These are phyloP conservation scores for Lonchura striata DNA, from an alignment of 2,113 vertebrate genomes.

Conservation along the genomic window DNA sequence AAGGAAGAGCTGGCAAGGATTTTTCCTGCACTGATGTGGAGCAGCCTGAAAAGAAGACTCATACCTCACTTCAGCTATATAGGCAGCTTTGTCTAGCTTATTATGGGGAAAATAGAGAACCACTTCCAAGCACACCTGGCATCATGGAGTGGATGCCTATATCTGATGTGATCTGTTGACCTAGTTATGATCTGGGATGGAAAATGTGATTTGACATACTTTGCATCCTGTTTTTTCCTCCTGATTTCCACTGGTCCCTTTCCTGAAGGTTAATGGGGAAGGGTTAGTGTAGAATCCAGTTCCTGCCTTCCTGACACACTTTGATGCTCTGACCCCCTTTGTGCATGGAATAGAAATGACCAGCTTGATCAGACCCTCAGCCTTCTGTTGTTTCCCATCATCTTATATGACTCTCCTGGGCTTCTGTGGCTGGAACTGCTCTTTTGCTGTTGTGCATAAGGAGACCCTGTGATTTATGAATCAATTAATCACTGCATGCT, in stretches of 20 bases:
- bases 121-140: neutral
- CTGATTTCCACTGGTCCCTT: neutral
- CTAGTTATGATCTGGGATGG: constrained; percentile 23
- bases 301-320: neutral
- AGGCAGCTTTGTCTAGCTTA: neutral
- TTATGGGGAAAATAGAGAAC: neutral
- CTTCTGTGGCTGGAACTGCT: constrained; percentile 41
- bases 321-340: constrained; percentile 14
- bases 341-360: constrained; percentile 22
- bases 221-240: neutral
- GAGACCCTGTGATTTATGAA: constrained; percentile 74
- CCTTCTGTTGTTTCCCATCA: constrained; percentile 48
- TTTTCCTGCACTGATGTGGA: neutral
- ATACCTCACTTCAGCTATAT: neutral
- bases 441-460: constrained; percentile 30
- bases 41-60: neutral
- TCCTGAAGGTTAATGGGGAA: neutral
- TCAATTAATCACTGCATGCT: constrained; percentile 72
- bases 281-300: neutral
- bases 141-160: neutral
- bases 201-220: constrained; percentile 47
- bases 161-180: constrained; percentile 56
- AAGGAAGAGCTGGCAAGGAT: neutral
- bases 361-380: constrained; percentile 33
- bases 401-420: constrained; percentile 22